Evolutionary conservation across 2,888 invertebrate species (phyloP).

Genomic region (Meta bourneti): DNA sequence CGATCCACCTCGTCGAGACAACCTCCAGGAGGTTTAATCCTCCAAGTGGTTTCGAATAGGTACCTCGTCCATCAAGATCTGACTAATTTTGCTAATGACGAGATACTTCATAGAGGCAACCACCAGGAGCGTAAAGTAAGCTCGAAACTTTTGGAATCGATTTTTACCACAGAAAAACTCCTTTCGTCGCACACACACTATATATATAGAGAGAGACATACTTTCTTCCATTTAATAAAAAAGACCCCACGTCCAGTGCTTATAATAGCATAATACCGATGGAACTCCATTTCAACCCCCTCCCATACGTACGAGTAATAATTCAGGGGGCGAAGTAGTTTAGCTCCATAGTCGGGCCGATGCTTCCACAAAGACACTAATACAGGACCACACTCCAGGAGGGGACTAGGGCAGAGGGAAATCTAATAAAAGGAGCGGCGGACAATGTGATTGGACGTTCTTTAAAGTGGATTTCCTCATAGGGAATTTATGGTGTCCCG

Average conservation of each 20-base stretch:
- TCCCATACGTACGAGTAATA: neutral
- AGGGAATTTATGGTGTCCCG: constrained; percentile 2
- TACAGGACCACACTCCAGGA: neutral
- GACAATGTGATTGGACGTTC: constrained; percentile 26
- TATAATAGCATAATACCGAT: neutral
- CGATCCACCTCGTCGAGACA: too few relatives aligned
- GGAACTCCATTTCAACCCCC: neutral
- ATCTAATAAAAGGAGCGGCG: constrained; percentile 30
- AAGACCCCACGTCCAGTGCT: neutral
- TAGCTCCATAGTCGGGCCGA: neutral
- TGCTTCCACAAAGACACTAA: neutral
- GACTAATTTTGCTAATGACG: too few relatives aligned
- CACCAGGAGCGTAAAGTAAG: too few relatives aligned
- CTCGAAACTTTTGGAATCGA: too few relatives aligned
- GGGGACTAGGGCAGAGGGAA: constrained; percentile 5
- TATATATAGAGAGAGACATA: too few relatives aligned
- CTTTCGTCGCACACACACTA: too few relatives aligned
- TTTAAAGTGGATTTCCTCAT: constrained; percentile 45
- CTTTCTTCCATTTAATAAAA: neutral
- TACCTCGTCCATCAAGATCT: too few relatives aligned
- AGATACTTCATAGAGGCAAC: too few relatives aligned
- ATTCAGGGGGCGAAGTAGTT: constrained; percentile 17
- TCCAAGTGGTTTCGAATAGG: too few relatives aligned
- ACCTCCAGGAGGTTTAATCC: too few relatives aligned
- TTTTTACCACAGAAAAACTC: too few relatives aligned